Conservation (phyloP, 2,888 invertebrate genomes). For the Plutella xylostella region DNA sequence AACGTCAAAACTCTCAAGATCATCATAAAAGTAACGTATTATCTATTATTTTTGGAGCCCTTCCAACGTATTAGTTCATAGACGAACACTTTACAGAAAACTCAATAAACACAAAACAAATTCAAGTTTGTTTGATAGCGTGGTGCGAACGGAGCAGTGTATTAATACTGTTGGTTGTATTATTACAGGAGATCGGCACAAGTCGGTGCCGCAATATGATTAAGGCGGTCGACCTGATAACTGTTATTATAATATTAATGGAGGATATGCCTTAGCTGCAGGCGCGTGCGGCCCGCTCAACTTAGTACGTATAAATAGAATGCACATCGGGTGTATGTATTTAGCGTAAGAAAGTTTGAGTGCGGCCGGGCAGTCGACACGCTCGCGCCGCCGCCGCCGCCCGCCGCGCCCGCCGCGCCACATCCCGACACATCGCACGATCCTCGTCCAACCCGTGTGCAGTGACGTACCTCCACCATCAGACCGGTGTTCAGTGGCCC, state of each 20-base stretch:
- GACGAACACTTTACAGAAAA: background rate
- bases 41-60: slow-evolving; percentile 47
- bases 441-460: background rate
- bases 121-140: background rate
- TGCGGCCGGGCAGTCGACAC: slow-evolving; percentile 49
- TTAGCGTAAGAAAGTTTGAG: slow-evolving; percentile 58
- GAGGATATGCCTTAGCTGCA: slow-evolving; percentile 34
- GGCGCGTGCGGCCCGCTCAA: slow-evolving; percentile 50
- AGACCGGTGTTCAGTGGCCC: background rate
- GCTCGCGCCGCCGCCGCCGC: slow-evolving; percentile 50
- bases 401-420: slow-evolving; percentile 29
- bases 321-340: slow-evolving; percentile 58
- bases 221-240: slow-evolving; percentile 47
- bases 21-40: slow-evolving; percentile 21
- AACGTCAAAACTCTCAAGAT: background rate
- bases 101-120: background rate
- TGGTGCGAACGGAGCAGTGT: background rate
- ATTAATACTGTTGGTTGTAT: background rate
- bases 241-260: slow-evolving; percentile 55
- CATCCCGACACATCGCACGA: slow-evolving; percentile 25
- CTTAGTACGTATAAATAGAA: slow-evolving; percentile 63
- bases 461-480: background rate
- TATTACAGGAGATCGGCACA: background rate
- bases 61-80: slow-evolving; percentile 28
- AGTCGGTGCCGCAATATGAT: slow-evolving; percentile 26